Base-by-base conservation (phyloP, 2,113 vertebrate species). In the Elachura formosa region DNA sequence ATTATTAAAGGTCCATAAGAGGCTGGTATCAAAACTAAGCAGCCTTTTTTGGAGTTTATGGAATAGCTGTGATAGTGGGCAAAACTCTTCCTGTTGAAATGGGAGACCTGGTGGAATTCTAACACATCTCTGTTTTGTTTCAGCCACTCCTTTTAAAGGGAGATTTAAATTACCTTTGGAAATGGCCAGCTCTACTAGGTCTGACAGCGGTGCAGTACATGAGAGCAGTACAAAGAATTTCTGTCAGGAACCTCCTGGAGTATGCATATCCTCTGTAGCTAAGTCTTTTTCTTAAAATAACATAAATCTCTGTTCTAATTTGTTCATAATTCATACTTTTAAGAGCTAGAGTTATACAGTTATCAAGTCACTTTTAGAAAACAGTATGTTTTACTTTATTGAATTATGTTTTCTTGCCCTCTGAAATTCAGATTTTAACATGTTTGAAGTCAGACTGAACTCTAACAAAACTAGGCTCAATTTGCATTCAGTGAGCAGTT, bases 131-230 rank as follows among this genome's bases (percentile, higher is more conserved):
- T 89, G 29, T 33, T 86, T 66, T 96, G n/a, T 79, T 96, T 80
- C 95, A 98, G 98, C 97, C 89, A 87, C 97, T 81, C 92, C 96
- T 92, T 96, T 23, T 55, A 98, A 96, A 93, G 59, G 59, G 49
- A 98, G 97, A 96, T 74, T 88, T 89, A 99, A 98, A 91, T 94
- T 97, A 55, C 97, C 98, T 64, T 94, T 98, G 90, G 94, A 98
- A 95, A 98, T 98, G 97, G 96, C 88, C 26, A 97, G 82, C 62
- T 98, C 98, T 82, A 46, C 94, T 84, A 97, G 51, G 78, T 88
- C 91, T 64, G 90, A 38, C 40, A n/a, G 9, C 46, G 87, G 48
- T 55, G 34, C 58, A 74, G 0, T 66, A 49, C 66, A 41, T 31
- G 83, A 95, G 88, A 90, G 31, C n/a, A 90, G 51, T 89, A 31